Conservation (phyloP, 2,113 vertebrate species). For the Dinomys branickii region DNA sequence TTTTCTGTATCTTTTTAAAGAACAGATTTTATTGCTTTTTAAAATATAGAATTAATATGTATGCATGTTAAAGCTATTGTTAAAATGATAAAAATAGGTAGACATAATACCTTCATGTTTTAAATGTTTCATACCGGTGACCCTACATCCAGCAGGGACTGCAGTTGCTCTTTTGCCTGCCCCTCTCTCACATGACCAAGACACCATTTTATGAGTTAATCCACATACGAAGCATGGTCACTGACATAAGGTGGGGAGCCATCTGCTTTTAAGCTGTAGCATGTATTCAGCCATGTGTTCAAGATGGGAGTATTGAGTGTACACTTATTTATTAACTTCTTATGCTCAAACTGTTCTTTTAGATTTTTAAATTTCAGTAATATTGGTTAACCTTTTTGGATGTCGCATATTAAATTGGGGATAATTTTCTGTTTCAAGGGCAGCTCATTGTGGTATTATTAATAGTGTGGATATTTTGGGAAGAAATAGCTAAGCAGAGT, state of each 20-base stretch:
- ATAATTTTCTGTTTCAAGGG: slow-evolving; percentile 32
- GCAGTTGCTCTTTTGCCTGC: neutral
- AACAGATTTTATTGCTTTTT: slow-evolving; percentile 36
- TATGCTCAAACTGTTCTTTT: neutral
- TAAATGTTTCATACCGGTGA: slow-evolving; percentile 9
- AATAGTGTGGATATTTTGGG: neutral
- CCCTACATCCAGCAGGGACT: neutral
- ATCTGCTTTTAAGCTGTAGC: neutral
- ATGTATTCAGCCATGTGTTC: neutral
- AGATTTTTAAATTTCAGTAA: slow-evolving; percentile 15
- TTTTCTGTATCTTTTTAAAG: neutral
- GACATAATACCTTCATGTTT: neutral
- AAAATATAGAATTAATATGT: neutral
- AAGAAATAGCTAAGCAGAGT: neutral
- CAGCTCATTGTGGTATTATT: neutral
- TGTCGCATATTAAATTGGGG: neutral
- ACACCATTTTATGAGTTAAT: neutral
- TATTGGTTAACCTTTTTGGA: neutral
- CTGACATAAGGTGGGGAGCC: neutral
- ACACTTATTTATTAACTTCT: neutral
- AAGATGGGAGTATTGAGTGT: neutral
- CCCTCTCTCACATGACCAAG: neutral
- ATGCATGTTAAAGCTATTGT: slow-evolving; percentile 23
- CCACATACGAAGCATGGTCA: neutral
- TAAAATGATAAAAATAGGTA: slow-evolving; percentile 32